Conservation (phyloP, 2,888 invertebrate species). For the Eupeodes latifasciatus region DNA sequence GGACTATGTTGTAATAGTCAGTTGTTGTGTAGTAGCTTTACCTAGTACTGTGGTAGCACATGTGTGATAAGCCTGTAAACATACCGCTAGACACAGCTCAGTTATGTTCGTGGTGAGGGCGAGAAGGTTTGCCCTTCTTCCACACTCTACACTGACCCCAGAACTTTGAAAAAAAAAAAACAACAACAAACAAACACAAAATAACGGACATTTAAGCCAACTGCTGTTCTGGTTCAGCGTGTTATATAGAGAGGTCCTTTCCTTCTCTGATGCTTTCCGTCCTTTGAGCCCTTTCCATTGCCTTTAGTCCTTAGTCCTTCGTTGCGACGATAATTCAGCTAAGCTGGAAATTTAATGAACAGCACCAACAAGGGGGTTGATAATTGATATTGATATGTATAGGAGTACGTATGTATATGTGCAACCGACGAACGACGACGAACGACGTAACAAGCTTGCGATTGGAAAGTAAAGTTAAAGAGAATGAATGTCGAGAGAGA, state of each 20-base stretch:
- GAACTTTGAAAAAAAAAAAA: conserved; percentile 25
- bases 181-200: too few species aligned
- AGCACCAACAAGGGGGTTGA: conserved; percentile 71
- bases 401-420: too few species aligned
- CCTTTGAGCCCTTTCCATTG: conserved; percentile 16
- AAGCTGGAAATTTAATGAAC: conserved; percentile 74
- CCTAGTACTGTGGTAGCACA: conserved; percentile 54
- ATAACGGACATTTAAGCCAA: conserved; percentile 60
- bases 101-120: conserved; percentile 54
- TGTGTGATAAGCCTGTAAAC: conserved; percentile 76
- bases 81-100: conserved; percentile 73
- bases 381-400: conserved; percentile 70
- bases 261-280: neutral
- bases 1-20: conserved; percentile 50
- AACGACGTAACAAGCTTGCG: too few species aligned
- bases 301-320: conserved; percentile 6
- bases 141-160: conserved; percentile 45
- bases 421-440: too few species aligned
- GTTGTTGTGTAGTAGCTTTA: conserved; percentile 27
- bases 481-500: conserved; percentile 31
- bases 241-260: conserved; percentile 4
- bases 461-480: neutral
- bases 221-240: conserved; percentile 39
- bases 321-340: conserved; percentile 71
- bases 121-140: conserved; percentile 4